phyloP scores from a whole-genome alignment of 2,888 invertebrate genomes.

The Dromius quadrimaculatus region DNA sequence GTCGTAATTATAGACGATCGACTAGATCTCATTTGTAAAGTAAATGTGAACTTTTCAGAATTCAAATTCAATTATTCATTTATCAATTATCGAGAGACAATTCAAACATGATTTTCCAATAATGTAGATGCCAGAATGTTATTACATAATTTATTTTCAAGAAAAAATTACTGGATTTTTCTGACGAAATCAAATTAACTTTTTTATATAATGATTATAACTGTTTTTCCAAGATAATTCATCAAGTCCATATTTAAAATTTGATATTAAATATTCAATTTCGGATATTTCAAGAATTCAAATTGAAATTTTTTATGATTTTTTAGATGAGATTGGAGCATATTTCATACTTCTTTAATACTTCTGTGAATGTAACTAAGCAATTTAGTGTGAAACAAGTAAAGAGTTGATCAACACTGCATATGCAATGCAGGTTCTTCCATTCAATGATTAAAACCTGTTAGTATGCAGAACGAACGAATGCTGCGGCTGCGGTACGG shows the following conservation, averaged over 20 bases:
- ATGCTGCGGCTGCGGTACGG: background rate
- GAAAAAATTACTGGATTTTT: constrained; percentile 27
- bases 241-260: too few species aligned
- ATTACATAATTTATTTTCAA: constrained; percentile 33
- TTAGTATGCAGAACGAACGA: constrained; percentile 34
- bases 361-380: too few species aligned
- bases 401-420: background rate
- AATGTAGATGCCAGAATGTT: background rate
- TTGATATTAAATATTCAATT: too few species aligned
- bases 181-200: constrained; percentile 25
- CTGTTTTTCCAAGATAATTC: constrained; percentile 30
- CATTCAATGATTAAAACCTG: constrained; percentile 8
- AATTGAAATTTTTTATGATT: constrained; percentile 17
- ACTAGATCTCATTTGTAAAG: too few species aligned
- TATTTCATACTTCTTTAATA: too few species aligned
- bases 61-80: constrained; percentile 12
- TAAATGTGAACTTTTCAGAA: constrained; percentile 11
- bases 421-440: background rate
- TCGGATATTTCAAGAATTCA: constrained; percentile 22
- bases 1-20: too few species aligned
- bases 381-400: too few species aligned
- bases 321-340: too few species aligned
- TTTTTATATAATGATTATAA: constrained; percentile 24
- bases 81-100: constrained; percentile 17
- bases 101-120: constrained; percentile 31